These are phyloP conservation scores for Nyctibius grandis DNA, from an alignment of 2,797 vertebrate genomes.

Conservation along the genomic window DNA sequence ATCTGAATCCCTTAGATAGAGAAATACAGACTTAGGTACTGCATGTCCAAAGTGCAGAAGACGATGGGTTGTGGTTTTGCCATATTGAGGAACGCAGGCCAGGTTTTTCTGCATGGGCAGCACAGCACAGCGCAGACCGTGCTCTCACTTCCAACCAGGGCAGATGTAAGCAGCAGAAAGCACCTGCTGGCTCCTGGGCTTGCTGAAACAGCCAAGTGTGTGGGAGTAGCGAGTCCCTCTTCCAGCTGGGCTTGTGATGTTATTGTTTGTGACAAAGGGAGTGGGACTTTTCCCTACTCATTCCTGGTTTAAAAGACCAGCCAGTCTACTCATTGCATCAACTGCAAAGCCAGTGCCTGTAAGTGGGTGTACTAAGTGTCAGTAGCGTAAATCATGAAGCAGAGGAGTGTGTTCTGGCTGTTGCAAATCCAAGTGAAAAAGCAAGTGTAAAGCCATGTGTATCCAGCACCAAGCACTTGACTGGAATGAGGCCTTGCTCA, in stretches of 20 bases:
- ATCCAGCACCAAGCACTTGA: background rate
- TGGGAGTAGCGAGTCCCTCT: background rate
- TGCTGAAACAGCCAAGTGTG: background rate
- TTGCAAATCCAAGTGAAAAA: background rate
- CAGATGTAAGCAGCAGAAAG: background rate
- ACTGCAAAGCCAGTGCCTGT: background rate
- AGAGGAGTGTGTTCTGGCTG: background rate
- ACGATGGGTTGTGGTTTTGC: background rate
- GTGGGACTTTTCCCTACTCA: background rate
- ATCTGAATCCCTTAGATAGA: background rate
- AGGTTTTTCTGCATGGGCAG: background rate
- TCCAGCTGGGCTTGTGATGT: background rate
- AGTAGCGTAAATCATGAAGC: background rate
- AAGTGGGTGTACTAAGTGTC: background rate
- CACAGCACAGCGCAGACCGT: fast-evolving
- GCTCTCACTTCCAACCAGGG: background rate
- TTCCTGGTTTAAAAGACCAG: background rate
- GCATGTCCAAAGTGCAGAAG: background rate
- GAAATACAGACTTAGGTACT: background rate
- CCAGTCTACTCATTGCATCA: fast-evolving
- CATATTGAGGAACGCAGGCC: fast-evolving
- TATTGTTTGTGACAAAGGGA: background rate
- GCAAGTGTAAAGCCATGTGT: no score
- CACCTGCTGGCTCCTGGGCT: background rate
- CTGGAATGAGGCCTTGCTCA: background rate